A percentile compares a stretch with the other conserved stretches of the same genome.
phyloP scores from a whole-genome alignment of 1,140 invertebrate genomes.

The Rhyacophila brunnea region DNA sequence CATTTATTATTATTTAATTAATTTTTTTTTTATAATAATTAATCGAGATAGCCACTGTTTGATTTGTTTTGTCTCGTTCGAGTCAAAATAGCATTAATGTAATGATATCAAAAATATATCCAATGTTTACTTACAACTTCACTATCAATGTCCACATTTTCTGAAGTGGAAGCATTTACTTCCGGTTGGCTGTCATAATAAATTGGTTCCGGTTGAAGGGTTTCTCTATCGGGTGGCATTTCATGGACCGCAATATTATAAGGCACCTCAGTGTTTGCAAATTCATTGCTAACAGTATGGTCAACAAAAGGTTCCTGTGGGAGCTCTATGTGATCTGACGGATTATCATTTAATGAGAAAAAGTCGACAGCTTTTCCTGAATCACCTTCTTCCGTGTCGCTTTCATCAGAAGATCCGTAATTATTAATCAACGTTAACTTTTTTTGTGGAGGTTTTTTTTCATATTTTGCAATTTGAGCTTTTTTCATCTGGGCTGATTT shows the following conservation, averaged over 20 bases:
- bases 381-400: slow-evolving; percentile 47
- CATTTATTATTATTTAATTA: too few species aligned
- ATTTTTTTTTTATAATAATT: too few species aligned
- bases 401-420: slow-evolving; percentile 44
- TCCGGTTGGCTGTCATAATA: too few species aligned
- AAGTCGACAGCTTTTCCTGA: slow-evolving; percentile 51
- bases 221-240: not conserved
- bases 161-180: too few species aligned
- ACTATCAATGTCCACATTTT: slow-evolving; percentile 37
- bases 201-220: not conserved
- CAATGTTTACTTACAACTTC: slow-evolving; percentile 46
- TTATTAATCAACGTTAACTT: slow-evolving; percentile 10
- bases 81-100: too few species aligned
- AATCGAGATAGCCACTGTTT: too few species aligned
- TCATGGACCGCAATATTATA: not conserved
- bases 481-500: not conserved
- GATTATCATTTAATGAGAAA: slow-evolving; percentile 54
- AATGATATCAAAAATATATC: not conserved
- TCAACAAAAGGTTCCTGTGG: too few species aligned
- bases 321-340: not conserved
- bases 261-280: not conserved
- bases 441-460: slow-evolving; percentile 7
- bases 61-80: too few species aligned
- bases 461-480: slow-evolving; percentile 31
- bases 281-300: not conserved